Base-by-base conservation (phyloP, 2,113 vertebrate species). In the Ploceus nigricollis region DNA sequence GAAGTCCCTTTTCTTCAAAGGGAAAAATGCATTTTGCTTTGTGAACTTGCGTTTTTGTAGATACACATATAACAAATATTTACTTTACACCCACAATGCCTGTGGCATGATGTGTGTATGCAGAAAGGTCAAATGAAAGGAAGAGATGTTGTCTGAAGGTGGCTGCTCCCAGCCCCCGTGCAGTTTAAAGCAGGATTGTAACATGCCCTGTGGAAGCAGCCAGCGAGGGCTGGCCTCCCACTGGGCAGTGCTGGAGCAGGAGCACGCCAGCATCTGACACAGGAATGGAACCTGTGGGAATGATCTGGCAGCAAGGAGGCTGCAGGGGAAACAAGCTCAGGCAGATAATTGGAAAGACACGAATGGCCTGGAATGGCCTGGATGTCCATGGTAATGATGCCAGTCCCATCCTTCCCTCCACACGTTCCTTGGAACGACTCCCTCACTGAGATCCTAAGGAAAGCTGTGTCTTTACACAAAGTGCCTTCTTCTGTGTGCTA, bases 1-100 rank as follows among this genome's bases (percentile, higher is more conserved):
- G 60, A 77, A 93, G 64, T 68, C 48, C 31, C n/a, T 93, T 80
- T 91, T 73, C 85, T 92, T 89, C 81, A 95, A 96, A 93, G 78
- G 63, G 79, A 95, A 89, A 60, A 44, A 21, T 31, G 40, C 35
- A 42, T 78, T 91, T 93, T 91, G 37, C 44, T 71, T 70, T 78
- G 53, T 75, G 58, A 91, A 84, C 48, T 78, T 89, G 48, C 3
- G 4, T 82, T 87, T 94, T 35, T 95, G 28, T 27, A 35, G 44
- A n/a, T 24, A 35, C 10, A 53, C 24, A 50, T 13, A 58, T 9
- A 79, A 47, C 39, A 78, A 89, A 37, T 30, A 88, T 65, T 85
- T 92, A 63, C 83, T 90, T 93, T 69, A 83, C 44, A 88, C 30
- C 17, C 56, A 51, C 42, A 21, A 13, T 22, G 57, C 63, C 82